Evolutionary conservation across 2,888 invertebrate species (phyloP), one percentile per base, ranked within the genome.

Genomic region (Plagiodera versicolora): DNA sequence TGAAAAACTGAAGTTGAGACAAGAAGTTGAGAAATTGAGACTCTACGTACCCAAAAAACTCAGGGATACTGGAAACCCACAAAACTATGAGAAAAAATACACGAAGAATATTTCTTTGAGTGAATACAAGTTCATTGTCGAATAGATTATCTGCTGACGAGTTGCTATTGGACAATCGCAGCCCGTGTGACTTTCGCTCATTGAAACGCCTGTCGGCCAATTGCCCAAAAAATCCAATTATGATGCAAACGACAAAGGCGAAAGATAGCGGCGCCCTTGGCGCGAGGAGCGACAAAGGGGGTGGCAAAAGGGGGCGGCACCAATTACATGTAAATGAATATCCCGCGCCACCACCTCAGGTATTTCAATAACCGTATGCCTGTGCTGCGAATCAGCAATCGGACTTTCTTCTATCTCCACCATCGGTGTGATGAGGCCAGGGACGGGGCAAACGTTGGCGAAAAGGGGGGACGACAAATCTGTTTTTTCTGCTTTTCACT

Each of bases 251-350:
- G 39, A 53, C 53, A 24, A 30, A 44, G 53, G 24, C 44, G 53
- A 11, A 53, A 53, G 53, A 53, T 44, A 16, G 39, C 53, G 14
- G 14, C 11, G 53, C 44, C 53, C 44, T 44, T 53, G 53, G 53
- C 53, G 44, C 32, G 35, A 44, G 2, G 19, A 24, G 47, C 28
- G 30, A 32, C 32, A 47, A 55, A 24, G 55, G 58, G 64, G 66
- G 60, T 56, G 67, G 61, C 58, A 46, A 58, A 46, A 48, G 46
- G 63, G 66, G 57, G 58, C 62, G 65, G 67, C 68, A 70, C 73
- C 75, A 75, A 75, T 75, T 75, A 74, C 75, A 75, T 75, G 74
- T 75, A 75, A 76, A 76, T 76, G 75, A 76, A 76, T 76, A 76
- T 74, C 73, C 69, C 63, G 65, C 67, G 67, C 65, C 64, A 62